These are phyloP conservation scores for Cepaea hortensis DNA, from an alignment of 2,888 invertebrate genomes.

Conservation along the genomic window DNA sequence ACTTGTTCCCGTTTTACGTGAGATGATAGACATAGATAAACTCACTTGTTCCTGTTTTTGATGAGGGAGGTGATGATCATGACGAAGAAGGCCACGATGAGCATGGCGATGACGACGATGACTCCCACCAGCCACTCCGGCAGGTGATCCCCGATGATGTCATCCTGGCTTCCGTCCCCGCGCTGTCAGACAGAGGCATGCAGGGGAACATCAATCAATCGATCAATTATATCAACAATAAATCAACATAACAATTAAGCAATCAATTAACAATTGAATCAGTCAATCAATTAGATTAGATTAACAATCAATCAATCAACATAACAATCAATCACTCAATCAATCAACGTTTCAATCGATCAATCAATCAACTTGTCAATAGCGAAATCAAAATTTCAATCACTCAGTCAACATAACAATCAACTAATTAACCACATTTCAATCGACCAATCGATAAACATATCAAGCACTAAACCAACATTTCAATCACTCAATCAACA, in stretches of 20 bases:
- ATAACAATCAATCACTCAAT: neutral
- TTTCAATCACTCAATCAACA: too few species aligned
- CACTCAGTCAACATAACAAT: neutral
- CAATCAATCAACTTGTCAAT: neutral
- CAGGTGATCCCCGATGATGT: slow-evolving; percentile 43
- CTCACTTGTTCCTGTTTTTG: slow-evolving; percentile 42
- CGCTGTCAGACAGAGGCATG: slow-evolving; percentile 1
- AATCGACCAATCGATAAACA: too few species aligned
- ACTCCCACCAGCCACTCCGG: slow-evolving; percentile 58
- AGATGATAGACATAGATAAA: neutral
- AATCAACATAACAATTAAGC: neutral
- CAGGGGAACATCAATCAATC: too few species aligned
- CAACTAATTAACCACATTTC: too few species aligned
- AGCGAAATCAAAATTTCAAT: neutral
- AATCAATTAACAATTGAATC: neutral
- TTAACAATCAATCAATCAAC: neutral
- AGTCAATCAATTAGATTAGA: neutral
- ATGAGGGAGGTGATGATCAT: slow-evolving; percentile 40
- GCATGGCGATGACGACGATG: slow-evolving; percentile 55
- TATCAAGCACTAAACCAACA: too few species aligned
- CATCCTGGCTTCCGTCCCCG: slow-evolving; percentile 20
- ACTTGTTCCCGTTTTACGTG: too few species aligned
- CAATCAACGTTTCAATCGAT: neutral
- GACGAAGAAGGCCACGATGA: slow-evolving; percentile 53
- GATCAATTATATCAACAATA: neutral